Evolutionary conservation across 2,888 invertebrate genomes (phyloP).

Genomic region (Syrphus vitripennis): DNA sequence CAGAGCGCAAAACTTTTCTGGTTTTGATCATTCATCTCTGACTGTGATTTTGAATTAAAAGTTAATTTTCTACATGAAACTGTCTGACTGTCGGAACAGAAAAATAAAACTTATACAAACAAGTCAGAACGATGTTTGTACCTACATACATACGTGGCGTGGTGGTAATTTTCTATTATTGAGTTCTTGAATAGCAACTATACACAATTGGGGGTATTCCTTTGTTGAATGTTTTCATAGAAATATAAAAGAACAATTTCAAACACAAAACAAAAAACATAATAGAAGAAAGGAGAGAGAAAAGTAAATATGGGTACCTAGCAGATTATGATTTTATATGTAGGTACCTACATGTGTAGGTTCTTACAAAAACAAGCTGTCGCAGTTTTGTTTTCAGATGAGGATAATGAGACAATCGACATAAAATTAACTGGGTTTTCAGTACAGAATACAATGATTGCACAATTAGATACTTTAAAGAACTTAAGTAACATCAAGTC

Average conservation of each 20-base stretch:
- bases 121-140: not conserved
- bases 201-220: not conserved
- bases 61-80: slow-evolving; percentile 12
- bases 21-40: slow-evolving; percentile 25
- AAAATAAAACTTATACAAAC: not conserved
- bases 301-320: too few relatives aligned
- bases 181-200: not conserved
- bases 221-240: not conserved
- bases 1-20: slow-evolving; percentile 30
- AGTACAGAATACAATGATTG: not conserved
- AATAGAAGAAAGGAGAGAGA: not conserved
- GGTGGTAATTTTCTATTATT: slow-evolving; percentile 1
- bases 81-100: not conserved
- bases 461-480: not conserved
- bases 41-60: slow-evolving; percentile 26
- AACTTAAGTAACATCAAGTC: not conserved
- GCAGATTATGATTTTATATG: too few relatives aligned
- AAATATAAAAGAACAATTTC: not conserved
- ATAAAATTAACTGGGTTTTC: not conserved
- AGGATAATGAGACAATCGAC: not conserved
- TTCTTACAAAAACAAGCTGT: not conserved
- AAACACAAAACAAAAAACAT: not conserved
- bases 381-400: not conserved
- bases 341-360: too few relatives aligned
- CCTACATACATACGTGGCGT: not conserved